Percentiles rank a stretch among this genome's conserved stretches.
Evolutionary conservation across 1,140 invertebrate genomes (phyloP).

Genomic region (Cylas formicarius): DNA sequence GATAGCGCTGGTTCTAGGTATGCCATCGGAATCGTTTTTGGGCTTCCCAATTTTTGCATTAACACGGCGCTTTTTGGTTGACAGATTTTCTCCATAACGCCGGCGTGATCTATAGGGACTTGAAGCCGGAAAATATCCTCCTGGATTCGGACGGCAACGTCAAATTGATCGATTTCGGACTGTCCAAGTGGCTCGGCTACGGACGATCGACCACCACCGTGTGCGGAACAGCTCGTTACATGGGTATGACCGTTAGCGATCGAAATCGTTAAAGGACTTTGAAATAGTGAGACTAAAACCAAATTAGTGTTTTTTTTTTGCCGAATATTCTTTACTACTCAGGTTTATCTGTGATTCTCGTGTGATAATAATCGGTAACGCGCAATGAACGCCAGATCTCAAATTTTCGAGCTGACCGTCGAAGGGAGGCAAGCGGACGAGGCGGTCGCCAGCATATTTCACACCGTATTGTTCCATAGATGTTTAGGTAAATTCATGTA

Average conservation of each 20-base stretch:
- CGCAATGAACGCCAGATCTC: slow-evolving; percentile 80
- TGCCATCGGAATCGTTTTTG: slow-evolving; percentile 24
- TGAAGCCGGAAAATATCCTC: slow-evolving; percentile 89
- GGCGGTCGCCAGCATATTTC: slow-evolving; percentile 88
- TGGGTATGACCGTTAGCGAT: slow-evolving; percentile 56
- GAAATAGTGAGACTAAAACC: slow-evolving; percentile 23
- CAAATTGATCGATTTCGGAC: slow-evolving; percentile 85
- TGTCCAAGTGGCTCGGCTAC: slow-evolving; percentile 80
- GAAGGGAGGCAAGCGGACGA: slow-evolving; percentile 93
- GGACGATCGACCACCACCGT: slow-evolving; percentile 73
- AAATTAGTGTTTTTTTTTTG: too few relatives aligned
- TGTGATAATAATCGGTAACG: slow-evolving; percentile 29
- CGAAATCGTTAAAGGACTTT: slow-evolving; percentile 2
- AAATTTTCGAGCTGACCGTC: slow-evolving; percentile 81
- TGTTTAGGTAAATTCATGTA: slow-evolving; percentile 93
- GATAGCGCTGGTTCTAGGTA: slow-evolving; percentile 76
- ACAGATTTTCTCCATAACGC: slow-evolving; percentile 87
- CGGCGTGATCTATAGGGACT: slow-evolving; percentile 82
- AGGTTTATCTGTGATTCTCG: slow-evolving; percentile 27
- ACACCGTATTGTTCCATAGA: slow-evolving; percentile 90
- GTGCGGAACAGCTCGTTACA: slow-evolving; percentile 86
- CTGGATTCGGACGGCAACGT: slow-evolving; percentile 71
- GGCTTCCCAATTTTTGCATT: neutral
- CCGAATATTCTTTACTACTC: slow-evolving; percentile 21
- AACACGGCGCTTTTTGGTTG: slow-evolving; percentile 19